Conservation (phyloP, 2,113 vertebrate genomes). For the Sminthopsis crassicaudata region DNA sequence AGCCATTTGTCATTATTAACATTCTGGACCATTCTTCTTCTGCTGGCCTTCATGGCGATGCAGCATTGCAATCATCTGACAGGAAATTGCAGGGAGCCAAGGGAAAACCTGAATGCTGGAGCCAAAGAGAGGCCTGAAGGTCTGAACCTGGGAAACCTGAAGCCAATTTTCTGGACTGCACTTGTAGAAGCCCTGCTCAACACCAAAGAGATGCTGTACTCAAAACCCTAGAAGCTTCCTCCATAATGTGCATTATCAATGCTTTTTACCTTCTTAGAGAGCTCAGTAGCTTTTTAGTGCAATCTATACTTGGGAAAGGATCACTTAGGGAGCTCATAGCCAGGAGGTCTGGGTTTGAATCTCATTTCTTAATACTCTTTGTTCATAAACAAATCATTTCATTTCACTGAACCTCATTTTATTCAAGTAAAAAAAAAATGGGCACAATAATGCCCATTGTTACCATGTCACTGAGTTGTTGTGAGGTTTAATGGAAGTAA, state of each 20-base stretch:
- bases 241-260: neutral
- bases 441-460: neutral
- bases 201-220: neutral
- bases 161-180: neutral
- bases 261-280: neutral
- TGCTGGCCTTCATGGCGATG: slow-evolving; percentile 54
- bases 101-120: slow-evolving; percentile 66
- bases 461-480: neutral
- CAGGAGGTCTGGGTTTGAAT: neutral
- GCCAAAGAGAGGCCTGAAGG: slow-evolving; percentile 66
- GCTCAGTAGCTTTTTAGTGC: neutral
- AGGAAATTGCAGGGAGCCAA: slow-evolving; percentile 66
- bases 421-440: neutral
- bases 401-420: neutral
- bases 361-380: neutral
- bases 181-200: neutral
- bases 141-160: slow-evolving; percentile 39
- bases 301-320: neutral
- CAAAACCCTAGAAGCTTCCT: neutral
- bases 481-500: neutral
- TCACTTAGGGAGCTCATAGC: accelerated
- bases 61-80: slow-evolving; percentile 9
- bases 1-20: slow-evolving; percentile 83
- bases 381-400: neutral
- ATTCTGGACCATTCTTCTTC: slow-evolving; percentile 76